Evolutionary conservation across 1,140 invertebrate species (phyloP).

Genomic region (Calycopis cecrops): DNA sequence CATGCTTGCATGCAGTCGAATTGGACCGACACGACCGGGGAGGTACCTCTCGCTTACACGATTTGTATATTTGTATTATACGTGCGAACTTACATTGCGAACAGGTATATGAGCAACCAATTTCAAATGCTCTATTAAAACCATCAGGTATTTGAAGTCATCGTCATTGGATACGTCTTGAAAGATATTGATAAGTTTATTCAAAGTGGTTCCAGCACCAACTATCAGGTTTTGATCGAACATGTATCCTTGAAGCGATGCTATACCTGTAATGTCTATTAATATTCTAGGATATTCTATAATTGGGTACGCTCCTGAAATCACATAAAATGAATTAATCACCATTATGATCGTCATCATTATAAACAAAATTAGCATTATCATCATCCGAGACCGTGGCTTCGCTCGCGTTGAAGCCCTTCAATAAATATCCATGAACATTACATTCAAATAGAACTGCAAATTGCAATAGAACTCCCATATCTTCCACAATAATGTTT

Average conservation of each 20-base stretch:
- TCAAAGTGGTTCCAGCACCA: conserved; percentile 80
- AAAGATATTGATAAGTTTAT: conserved; percentile 78
- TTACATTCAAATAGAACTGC: too few relatives aligned
- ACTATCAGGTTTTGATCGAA: conserved; percentile 77
- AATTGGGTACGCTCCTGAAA: conserved; percentile 48
- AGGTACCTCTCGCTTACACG: too few relatives aligned
- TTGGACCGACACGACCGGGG: too few relatives aligned
- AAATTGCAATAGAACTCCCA: too few relatives aligned
- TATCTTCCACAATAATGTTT: too few relatives aligned
- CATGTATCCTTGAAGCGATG: conserved; percentile 76
- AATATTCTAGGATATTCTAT: conserved; percentile 70
- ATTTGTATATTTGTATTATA: too few relatives aligned
- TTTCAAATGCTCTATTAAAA: conserved; percentile 79
- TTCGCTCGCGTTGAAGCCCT: too few relatives aligned
- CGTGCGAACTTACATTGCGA: conserved; percentile 81
- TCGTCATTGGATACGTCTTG: conserved; percentile 32
- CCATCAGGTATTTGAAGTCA: conserved; percentile 75
- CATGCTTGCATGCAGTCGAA: too few relatives aligned
- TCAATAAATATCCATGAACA: too few relatives aligned
- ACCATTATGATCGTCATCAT: too few relatives aligned
- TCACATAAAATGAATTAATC: conserved; percentile 9
- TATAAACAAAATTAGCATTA: too few relatives aligned
- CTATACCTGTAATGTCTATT: conserved; percentile 80
- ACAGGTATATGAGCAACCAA: conserved; percentile 81
- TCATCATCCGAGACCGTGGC: too few relatives aligned